These are phyloP conservation scores for Ennomos fuscantarius DNA, from an alignment of 2,888 invertebrate genomes.

Conservation along the genomic window DNA sequence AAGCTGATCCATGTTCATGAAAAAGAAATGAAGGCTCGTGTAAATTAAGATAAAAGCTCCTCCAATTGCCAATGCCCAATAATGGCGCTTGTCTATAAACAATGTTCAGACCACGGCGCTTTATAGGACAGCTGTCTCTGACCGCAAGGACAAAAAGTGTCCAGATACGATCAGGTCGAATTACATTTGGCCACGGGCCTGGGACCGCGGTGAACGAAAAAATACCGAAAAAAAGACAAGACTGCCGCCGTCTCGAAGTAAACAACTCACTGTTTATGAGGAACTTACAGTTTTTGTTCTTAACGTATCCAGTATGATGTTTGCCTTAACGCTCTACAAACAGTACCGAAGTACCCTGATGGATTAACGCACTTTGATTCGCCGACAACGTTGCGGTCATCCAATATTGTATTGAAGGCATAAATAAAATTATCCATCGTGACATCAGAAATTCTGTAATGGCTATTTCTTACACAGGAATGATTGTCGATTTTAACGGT, in stretches of 20 bases:
- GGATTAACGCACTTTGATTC: constrained; percentile 53
- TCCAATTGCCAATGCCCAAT: constrained; percentile 35
- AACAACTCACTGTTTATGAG: constrained; percentile 71
- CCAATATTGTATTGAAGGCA: constrained; percentile 48
- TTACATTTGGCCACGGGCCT: constrained; percentile 76
- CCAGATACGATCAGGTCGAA: constrained; percentile 82
- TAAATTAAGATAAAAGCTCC: constrained; percentile 30
- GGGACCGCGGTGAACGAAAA: constrained; percentile 61
- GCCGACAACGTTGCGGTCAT: constrained; percentile 56
- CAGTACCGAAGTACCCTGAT: constrained; percentile 44
- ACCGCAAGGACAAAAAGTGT: constrained; percentile 80
- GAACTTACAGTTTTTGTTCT: constrained; percentile 58
- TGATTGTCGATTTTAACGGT: constrained; percentile 53
- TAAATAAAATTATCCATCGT: constrained; percentile 65
- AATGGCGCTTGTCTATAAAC: constrained; percentile 66
- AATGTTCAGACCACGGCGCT: constrained; percentile 66
- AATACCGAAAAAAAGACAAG: constrained; percentile 60
- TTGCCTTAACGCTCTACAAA: constrained; percentile 55
- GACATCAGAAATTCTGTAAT: constrained; percentile 49
- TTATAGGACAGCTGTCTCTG: constrained; percentile 79
- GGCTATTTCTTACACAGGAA: constrained; percentile 45
- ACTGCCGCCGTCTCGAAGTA: constrained; percentile 63
- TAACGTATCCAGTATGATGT: constrained; percentile 50
- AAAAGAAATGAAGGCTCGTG: constrained; percentile 8
- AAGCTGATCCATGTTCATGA: constrained; percentile 3